Percentiles rank a stretch among this genome's conserved stretches.
phyloP scores from a whole-genome alignment of 2,113 vertebrate genomes.

The Anseranas semipalmata region DNA sequence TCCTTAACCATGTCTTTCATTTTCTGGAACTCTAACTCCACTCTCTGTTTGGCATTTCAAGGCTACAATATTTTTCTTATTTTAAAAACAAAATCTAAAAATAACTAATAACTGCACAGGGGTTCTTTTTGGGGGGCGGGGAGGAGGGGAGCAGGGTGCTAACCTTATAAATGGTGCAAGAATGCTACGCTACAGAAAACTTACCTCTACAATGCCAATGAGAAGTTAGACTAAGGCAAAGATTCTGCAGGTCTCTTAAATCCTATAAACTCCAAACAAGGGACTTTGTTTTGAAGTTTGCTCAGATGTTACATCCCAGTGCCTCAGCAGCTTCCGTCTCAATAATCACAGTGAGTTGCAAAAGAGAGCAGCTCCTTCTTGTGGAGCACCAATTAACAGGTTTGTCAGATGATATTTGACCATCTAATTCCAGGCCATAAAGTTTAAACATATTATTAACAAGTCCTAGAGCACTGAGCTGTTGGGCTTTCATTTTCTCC shows the following conservation, averaged over 20 bases:
- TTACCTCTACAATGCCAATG: neutral
- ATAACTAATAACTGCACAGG: neutral
- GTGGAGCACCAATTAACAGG: neutral
- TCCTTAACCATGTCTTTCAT: neutral
- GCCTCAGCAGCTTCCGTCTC: neutral
- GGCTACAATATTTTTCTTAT: neutral
- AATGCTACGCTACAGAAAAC: neutral
- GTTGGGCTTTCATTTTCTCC: neutral
- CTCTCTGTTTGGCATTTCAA: neutral
- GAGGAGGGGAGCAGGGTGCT: neutral
- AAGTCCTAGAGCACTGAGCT: neutral
- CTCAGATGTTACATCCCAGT: neutral
- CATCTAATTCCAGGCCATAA: neutral
- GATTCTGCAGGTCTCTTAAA: neutral
- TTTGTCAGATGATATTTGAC: neutral
- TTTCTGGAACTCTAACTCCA: neutral
- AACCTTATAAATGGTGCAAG: neutral
- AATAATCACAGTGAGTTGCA: neutral
- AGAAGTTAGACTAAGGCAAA: neutral
- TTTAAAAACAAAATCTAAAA: neutral
- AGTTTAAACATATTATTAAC: neutral
- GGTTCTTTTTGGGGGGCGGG: neutral
- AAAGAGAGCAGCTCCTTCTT: neutral
- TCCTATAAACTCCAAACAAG: neutral
- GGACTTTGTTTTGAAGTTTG: neutral